Percentiles rank a stretch among this genome's conserved stretches.
These are phyloP conservation scores for Perizoma flavofasciatum DNA, from an alignment of 2,888 invertebrate genomes.

Conservation along the genomic window DNA sequence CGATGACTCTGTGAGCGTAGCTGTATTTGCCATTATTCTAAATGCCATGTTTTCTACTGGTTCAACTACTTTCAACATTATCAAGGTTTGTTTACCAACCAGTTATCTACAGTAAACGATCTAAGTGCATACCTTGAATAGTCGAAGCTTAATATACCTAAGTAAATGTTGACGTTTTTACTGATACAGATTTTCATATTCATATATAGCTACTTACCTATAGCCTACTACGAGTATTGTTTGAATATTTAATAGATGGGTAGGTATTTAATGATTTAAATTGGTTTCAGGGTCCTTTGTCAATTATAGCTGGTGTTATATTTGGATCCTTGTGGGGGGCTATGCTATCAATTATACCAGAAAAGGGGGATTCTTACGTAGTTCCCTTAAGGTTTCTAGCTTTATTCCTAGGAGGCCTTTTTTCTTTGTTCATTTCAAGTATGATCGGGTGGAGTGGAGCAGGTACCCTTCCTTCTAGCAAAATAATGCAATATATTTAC, in stretches of 20 bases:
- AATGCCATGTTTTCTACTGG: constrained; percentile 91
- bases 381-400: constrained; percentile 88
- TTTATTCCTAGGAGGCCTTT: constrained; percentile 88
- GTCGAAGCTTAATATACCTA: too few species aligned
- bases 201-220: not conserved
- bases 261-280: not conserved
- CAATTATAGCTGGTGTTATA: constrained; percentile 87
- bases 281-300: constrained; percentile 83
- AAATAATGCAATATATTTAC: not conserved
- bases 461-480: constrained; percentile 51
- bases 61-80: constrained; percentile 84
- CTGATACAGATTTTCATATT: not conserved
- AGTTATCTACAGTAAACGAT: constrained; percentile 3
- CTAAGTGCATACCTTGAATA: not conserved
- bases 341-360: constrained; percentile 88
- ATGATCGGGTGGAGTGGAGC: constrained; percentile 86
- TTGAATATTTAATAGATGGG: not conserved
- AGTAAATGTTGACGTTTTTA: constrained; percentile 14
- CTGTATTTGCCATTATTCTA: constrained; percentile 91
- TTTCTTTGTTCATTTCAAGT: constrained; percentile 91
- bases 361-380: constrained; percentile 87
- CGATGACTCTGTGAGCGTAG: constrained; percentile 96
- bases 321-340: constrained; percentile 90
- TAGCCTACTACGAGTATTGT: not conserved
- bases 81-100: constrained; percentile 73